phyloP scores from a whole-genome alignment of 2,113 vertebrate species.

The Psophia crepitans region DNA sequence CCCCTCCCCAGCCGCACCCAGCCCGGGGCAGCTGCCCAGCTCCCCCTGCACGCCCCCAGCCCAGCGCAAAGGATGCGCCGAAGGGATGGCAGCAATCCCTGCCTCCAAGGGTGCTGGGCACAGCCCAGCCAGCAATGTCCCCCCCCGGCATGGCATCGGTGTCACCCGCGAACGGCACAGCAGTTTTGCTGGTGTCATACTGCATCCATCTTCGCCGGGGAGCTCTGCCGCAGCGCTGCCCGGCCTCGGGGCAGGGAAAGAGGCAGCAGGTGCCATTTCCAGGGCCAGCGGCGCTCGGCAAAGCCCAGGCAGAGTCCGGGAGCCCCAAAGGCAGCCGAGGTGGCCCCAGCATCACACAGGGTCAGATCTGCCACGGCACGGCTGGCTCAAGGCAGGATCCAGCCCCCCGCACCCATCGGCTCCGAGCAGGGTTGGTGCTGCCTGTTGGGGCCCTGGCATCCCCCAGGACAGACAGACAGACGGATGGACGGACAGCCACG shows the following conservation, averaged over 20 bases:
- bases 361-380: neutral
- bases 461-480: neutral
- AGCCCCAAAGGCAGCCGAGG: neutral
- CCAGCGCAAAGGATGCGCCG: accelerated
- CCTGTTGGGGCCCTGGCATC: accelerated
- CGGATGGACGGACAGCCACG: accelerated
- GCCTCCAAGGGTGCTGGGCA: neutral
- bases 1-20: neutral
- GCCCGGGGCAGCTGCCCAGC: neutral
- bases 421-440: accelerated
- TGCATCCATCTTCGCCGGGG: neutral
- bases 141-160: neutral
- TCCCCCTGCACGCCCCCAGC: neutral
- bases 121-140: accelerated
- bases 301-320: neutral
- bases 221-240: accelerated
- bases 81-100: neutral
- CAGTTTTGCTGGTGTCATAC: neutral
- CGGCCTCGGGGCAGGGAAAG: accelerated
- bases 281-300: accelerated
- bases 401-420: accelerated
- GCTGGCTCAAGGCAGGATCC: neutral
- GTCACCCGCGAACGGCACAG: neutral
- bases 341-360: accelerated
- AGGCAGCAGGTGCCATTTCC: accelerated